phyloP scores from a whole-genome alignment of 2,797 vertebrate genomes.

The Cyprinodon diabolis region DNA sequence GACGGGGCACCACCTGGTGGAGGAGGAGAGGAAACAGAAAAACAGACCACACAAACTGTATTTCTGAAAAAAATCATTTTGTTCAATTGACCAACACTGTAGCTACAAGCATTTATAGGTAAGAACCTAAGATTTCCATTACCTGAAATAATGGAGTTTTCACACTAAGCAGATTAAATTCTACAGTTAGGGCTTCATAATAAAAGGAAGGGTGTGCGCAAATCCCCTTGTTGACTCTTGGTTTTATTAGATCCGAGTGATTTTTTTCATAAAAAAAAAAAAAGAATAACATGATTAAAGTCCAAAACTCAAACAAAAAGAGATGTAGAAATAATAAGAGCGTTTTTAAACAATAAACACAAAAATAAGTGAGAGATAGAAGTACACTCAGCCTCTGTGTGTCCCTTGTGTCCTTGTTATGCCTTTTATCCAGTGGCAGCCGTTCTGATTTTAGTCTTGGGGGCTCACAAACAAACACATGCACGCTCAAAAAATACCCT shows the following conservation, averaged over 20 bases:
- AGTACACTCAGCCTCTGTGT: constrained; percentile 18
- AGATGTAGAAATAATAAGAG: constrained; percentile 23
- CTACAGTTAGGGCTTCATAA: constrained; percentile 10
- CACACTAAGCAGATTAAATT: constrained; percentile 3
- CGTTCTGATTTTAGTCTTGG: constrained; percentile 54
- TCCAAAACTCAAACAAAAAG: constrained; percentile 44
- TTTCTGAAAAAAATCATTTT: neutral
- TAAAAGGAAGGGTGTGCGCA: constrained; percentile 6
- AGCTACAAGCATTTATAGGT: no score
- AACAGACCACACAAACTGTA: no score
- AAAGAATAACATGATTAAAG: constrained; percentile 55
- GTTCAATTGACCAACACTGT: neutral
- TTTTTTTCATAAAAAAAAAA: constrained; percentile 58
- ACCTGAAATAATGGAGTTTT: neutral
- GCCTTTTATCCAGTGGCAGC: constrained; percentile 58
- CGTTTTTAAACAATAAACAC: constrained; percentile 11
- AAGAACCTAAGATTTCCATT: constrained; percentile 4
- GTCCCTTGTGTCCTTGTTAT: constrained; percentile 53
- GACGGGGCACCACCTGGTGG: no score
- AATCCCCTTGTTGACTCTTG: constrained; percentile 40
- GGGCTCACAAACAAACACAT: constrained; percentile 14
- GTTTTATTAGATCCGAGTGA: constrained; percentile 58
- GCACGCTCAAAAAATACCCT: neutral
- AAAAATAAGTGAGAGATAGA: neutral
- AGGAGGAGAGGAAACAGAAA: no score